These are phyloP conservation scores for Sinocyclocheilus rhinocerous DNA, from an alignment of 2,113 vertebrate species.

Conservation along the genomic window DNA sequence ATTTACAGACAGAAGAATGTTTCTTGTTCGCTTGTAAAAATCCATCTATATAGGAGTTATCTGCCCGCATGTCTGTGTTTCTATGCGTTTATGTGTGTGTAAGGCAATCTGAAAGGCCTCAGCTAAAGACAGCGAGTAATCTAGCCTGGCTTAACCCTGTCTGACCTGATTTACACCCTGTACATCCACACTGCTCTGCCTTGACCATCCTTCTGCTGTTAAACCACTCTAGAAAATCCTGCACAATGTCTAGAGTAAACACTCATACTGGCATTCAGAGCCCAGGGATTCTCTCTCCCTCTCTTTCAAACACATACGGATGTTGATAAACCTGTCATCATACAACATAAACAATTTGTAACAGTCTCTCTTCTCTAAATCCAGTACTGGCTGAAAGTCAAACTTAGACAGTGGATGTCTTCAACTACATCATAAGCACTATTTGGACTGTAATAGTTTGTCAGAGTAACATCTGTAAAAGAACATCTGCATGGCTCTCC, in stretches of 20 bases:
- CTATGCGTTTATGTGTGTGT: conserved; percentile 28
- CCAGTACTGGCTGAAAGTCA: conserved; percentile 9
- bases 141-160: conserved; percentile 69
- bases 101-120: conserved; percentile 63
- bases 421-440: conserved; percentile 7
- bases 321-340: conserved; percentile 54
- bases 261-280: conserved; percentile 32
- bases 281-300: conserved; percentile 8
- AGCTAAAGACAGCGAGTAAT: conserved; percentile 76
- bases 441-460: not conserved
- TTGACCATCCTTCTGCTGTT: conserved; percentile 52
- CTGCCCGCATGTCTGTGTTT: not conserved
- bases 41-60: not conserved
- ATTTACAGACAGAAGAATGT: not conserved
- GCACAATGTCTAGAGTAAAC: conserved; percentile 45
- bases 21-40: not conserved
- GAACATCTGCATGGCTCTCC: conserved; percentile 8
- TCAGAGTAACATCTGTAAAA: conserved; percentile 3
- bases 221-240: conserved; percentile 47
- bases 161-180: conserved; percentile 73
- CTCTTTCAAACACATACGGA: conserved; percentile 28
- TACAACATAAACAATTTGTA: conserved; percentile 47
- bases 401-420: conserved; percentile 18
- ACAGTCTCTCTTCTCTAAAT: conserved; percentile 14
- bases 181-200: conserved; percentile 46